A percentile compares a stretch with the other conserved stretches of the same genome.
These are phyloP conservation scores for Lacanobia oleracea DNA, from an alignment of 2,888 invertebrate genomes.

Conservation along the genomic window DNA sequence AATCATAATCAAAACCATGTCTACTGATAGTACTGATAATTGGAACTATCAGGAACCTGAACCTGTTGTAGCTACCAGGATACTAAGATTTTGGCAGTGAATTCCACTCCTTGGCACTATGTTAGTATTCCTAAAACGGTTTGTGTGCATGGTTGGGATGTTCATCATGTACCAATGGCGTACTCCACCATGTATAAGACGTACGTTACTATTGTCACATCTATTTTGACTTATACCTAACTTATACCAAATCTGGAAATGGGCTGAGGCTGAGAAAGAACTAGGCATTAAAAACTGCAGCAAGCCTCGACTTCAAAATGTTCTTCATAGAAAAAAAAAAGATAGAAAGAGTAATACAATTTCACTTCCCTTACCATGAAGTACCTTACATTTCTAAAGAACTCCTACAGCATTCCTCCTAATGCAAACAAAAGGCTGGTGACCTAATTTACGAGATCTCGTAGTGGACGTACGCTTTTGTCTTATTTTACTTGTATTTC, in stretches of 20 bases:
- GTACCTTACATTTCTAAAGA: conserved; percentile 42
- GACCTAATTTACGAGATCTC: conserved; percentile 63
- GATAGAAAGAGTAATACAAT: neutral
- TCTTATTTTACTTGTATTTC: conserved; percentile 58
- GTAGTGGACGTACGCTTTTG: conserved; percentile 40
- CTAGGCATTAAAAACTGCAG: neutral
- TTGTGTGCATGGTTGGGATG: too few species aligned
- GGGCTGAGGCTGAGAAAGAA: neutral
- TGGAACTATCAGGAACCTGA: too few species aligned
- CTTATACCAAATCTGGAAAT: neutral
- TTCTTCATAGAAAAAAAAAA: neutral
- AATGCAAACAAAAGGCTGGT: conserved; percentile 53
- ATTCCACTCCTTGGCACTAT: too few species aligned
- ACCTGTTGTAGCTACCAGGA: too few species aligned
- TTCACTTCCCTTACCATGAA: conserved; percentile 1
- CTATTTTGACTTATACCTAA: neutral
- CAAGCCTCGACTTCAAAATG: neutral
- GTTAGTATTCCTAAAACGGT: too few species aligned
- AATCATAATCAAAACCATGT: too few species aligned
- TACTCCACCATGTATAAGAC: too few species aligned
- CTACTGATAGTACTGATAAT: too few species aligned
- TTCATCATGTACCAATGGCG: too few species aligned
- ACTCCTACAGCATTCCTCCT: conserved; percentile 6
- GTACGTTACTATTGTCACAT: too few species aligned
- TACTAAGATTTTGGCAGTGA: too few species aligned